These are phyloP conservation scores for Panthera tigris DNA, from an alignment of 2,113 vertebrate genomes.

Conservation along the genomic window DNA sequence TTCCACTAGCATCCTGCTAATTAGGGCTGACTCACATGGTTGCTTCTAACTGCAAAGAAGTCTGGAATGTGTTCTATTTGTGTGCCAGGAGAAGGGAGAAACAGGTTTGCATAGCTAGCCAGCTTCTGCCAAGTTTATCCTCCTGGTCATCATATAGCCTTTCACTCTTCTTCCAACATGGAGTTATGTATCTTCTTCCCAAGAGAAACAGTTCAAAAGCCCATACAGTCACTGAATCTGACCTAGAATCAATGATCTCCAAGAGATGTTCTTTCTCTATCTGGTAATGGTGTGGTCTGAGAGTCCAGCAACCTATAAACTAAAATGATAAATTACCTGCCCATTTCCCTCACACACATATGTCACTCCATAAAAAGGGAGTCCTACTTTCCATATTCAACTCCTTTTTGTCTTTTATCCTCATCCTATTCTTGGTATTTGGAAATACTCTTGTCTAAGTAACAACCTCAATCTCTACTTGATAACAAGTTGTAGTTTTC, in stretches of 20 bases:
- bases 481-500: not conserved
- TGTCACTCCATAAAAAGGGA: not conserved
- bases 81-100: not conserved
- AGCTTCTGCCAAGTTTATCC: not conserved
- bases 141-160: not conserved
- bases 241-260: not conserved
- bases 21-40: not conserved
- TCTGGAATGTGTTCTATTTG: not conserved
- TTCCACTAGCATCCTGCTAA: not conserved
- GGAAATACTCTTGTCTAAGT: not conserved
- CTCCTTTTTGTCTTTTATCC: not conserved
- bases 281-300: not conserved
- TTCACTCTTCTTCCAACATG: not conserved
- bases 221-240: not conserved
- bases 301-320: not conserved
- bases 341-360: not conserved
- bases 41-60: not conserved
- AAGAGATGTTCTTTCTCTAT: not conserved
- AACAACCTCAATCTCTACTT: not conserved
- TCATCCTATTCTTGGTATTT: not conserved
- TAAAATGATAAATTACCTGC: not conserved
- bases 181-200: not conserved
- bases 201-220: not conserved
- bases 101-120: not conserved
- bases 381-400: not conserved